phyloP scores from a whole-genome alignment of 2,888 invertebrate genomes.

The Protula sp. region DNA sequence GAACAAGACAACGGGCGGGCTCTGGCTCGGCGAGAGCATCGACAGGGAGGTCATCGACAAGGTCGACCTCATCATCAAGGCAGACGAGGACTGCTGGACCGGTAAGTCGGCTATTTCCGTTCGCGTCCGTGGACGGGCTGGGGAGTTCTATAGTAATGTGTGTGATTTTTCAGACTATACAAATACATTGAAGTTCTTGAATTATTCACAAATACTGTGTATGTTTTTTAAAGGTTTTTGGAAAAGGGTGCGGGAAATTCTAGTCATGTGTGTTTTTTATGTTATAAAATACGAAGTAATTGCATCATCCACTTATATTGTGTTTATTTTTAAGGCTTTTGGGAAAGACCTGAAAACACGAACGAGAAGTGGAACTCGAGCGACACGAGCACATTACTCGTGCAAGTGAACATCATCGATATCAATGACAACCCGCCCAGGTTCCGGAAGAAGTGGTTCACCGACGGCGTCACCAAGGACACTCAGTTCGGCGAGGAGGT shows the following conservation, averaged over 20 bases:
- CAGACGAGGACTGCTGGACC: constrained; percentile 32
- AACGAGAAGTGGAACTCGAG: constrained; percentile 19
- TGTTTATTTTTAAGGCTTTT: not conserved
- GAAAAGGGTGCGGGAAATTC: no score
- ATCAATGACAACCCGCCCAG: constrained; percentile 86
- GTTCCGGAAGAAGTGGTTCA: constrained; percentile 70
- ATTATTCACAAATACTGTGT: no score
- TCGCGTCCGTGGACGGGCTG: not conserved
- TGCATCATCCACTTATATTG: no score
- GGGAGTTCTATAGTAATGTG: not conserved
- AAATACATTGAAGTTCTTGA: no score
- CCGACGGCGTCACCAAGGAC: constrained; percentile 89
- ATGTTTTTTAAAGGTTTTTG: no score
- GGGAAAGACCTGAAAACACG: not conserved
- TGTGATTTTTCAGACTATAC: no score
- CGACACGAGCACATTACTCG: constrained; percentile 32
- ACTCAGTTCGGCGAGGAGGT: constrained; percentile 75
- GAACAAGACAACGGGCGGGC: constrained; percentile 29
- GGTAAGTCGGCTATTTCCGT: not conserved
- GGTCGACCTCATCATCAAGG: constrained; percentile 27
- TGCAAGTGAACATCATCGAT: constrained; percentile 63
- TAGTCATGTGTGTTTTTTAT: no score
- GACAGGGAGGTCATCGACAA: constrained; percentile 32
- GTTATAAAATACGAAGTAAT: no score
- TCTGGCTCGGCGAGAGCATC: constrained; percentile 31